phyloP scores from a whole-genome alignment of 2,888 invertebrate species.

The Tenthredo livida region DNA sequence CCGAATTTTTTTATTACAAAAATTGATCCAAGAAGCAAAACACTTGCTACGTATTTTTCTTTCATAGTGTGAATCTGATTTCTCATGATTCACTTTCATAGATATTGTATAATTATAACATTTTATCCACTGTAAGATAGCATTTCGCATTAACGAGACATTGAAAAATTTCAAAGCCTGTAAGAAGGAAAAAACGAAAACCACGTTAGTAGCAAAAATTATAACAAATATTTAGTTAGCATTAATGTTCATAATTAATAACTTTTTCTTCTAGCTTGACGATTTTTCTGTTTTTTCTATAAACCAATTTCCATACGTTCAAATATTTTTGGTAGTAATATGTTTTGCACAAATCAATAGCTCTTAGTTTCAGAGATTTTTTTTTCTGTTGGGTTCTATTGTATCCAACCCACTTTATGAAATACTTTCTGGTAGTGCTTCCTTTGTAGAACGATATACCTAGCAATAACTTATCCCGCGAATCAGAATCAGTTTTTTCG shows the following conservation, averaged over 20 bases:
- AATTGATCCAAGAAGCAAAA: slow-evolving; percentile 27
- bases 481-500: slow-evolving; percentile 27
- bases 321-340: slow-evolving; percentile 19
- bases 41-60: slow-evolving; percentile 22
- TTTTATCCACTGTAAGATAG: slow-evolving; percentile 30
- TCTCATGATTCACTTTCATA: not conserved
- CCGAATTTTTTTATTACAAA: slow-evolving; percentile 35
- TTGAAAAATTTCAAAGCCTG: slow-evolving; percentile 30
- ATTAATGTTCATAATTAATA: not conserved
- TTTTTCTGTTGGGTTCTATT: not conserved
- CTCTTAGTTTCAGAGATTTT: not conserved
- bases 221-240: not conserved
- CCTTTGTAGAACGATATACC: slow-evolving; percentile 16
- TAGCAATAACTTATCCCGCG: not conserved
- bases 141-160: slow-evolving; percentile 11
- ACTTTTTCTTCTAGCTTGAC: slow-evolving; percentile 27
- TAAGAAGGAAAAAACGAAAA: not conserved
- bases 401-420: slow-evolving; percentile 10
- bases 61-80: slow-evolving; percentile 5
- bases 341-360: not conserved
- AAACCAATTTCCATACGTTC: slow-evolving; percentile 8
- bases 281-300: not conserved
- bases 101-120: slow-evolving; percentile 18
- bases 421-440: slow-evolving; percentile 1
- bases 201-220: not conserved